These are phyloP conservation scores for Zenarchopterus dispar DNA, from an alignment of 2,797 vertebrate species.

Conservation along the genomic window DNA sequence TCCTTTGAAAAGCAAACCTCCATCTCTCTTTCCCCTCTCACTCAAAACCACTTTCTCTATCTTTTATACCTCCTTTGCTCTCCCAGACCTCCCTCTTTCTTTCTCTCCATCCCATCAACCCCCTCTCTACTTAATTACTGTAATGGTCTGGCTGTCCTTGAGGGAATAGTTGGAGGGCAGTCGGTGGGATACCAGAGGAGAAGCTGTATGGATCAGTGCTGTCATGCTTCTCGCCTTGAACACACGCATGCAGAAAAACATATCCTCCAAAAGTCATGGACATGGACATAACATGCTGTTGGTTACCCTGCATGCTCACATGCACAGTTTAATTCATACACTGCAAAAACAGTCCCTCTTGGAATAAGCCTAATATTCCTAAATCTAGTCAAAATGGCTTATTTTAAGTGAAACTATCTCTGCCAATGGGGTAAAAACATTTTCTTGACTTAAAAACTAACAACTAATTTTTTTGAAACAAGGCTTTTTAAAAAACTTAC, in stretches of 20 bases:
- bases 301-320: background rate
- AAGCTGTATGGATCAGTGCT: constrained; percentile 45
- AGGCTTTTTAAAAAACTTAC: too few species aligned
- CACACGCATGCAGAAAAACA: constrained; percentile 7
- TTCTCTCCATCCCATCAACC: constrained; percentile 62
- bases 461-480: too few species aligned
- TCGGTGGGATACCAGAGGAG: constrained; percentile 45
- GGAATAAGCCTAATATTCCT: too few species aligned
- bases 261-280: background rate
- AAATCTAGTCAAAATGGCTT: too few species aligned
- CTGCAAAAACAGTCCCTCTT: too few species aligned
- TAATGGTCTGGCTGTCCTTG: constrained; percentile 76
- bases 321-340: constrained; percentile 8
- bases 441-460: background rate
- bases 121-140: constrained; percentile 78
- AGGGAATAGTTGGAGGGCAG: constrained; percentile 63
- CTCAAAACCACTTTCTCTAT: constrained; percentile 56
- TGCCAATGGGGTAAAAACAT: background rate
- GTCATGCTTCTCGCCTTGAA: constrained; percentile 48
- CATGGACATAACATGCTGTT: constrained; percentile 2
- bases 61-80: constrained; percentile 46
- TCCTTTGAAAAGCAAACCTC: constrained; percentile 49
- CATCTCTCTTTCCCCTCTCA: constrained; percentile 50
- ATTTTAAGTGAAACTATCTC: too few species aligned
- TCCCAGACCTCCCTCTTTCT: constrained; percentile 28